A percentile compares a stretch with the other conserved stretches of the same genome.
Conservation (phyloP, 1,140 invertebrate genomes). For the Drosophila bipectinata region DNA sequence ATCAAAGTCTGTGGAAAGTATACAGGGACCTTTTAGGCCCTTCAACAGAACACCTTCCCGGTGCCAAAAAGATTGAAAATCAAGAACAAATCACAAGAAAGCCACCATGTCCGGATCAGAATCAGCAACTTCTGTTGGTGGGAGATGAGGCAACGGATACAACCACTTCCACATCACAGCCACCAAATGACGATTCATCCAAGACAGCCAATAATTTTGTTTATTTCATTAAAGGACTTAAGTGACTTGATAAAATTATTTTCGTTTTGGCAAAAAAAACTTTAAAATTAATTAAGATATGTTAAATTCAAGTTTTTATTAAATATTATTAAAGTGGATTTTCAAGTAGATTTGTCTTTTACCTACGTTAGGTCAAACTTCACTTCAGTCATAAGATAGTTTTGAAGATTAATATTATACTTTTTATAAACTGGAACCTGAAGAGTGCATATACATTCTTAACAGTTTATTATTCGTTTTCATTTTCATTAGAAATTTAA, state of each 20-base stretch:
- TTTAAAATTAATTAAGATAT: not conserved
- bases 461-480: too few species aligned
- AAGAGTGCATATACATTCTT: too few species aligned
- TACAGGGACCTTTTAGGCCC: conserved; percentile 52
- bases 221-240: conserved; percentile 61
- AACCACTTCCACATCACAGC: not conserved
- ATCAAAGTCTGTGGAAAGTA: conserved; percentile 54
- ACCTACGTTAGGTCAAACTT: too few species aligned
- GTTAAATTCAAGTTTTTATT: too few species aligned
- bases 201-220: conserved; percentile 46
- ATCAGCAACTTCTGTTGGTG: conserved; percentile 24
- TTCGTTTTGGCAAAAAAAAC: not conserved
- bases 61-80: conserved; percentile 27
- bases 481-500: not conserved
- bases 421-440: too few species aligned
- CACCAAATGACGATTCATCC: conserved; percentile 1
- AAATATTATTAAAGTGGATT: too few species aligned
- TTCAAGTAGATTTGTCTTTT: too few species aligned
- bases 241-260: conserved; percentile 19
- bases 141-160: conserved; percentile 7
- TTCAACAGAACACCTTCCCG: not conserved
- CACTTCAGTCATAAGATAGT: too few species aligned
- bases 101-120: not conserved
- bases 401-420: too few species aligned
- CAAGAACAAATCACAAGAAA: conserved; percentile 6